Percentiles rank a stretch among this genome's conserved stretches.
phyloP scores from a whole-genome alignment of 2,113 vertebrate genomes.

The Clinocottus analis region DNA sequence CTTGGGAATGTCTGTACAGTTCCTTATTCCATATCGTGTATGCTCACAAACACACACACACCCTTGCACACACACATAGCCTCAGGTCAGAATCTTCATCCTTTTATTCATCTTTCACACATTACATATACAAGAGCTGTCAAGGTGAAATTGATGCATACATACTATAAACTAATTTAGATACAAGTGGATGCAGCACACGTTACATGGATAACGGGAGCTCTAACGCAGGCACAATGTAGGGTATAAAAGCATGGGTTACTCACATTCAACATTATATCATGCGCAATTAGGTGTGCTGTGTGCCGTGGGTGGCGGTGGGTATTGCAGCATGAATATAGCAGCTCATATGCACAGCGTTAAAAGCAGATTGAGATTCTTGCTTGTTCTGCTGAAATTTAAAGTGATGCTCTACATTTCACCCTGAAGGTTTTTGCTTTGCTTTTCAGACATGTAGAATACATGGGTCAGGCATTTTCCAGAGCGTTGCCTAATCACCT shows the following conservation, averaged over 20 bases:
- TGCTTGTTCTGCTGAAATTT: conserved; percentile 31
- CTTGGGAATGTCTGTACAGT: neutral
- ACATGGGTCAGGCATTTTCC: neutral
- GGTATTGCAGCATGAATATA: conserved; percentile 1
- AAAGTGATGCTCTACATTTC: neutral
- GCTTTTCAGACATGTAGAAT: conserved; percentile 6
- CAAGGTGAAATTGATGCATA: neutral
- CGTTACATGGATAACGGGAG: conserved; percentile 6
- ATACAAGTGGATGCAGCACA: neutral
- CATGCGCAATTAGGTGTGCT: neutral
- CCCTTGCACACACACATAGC: neutral
- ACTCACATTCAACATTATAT: conserved; percentile 22
- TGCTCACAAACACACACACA: neutral
- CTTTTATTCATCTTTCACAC: conserved; percentile 13
- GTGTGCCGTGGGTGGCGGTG: neutral
- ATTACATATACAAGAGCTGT: conserved; percentile 10
- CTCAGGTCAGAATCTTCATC: conserved; percentile 37
- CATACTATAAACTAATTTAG: conserved; percentile 1
- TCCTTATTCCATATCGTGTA: neutral
- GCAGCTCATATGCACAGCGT: neutral
- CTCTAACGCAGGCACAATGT: neutral
- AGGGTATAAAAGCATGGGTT: conserved; percentile 1
- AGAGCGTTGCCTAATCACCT: conserved; percentile 8
- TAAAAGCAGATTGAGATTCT: conserved; percentile 13
- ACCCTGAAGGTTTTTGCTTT: conserved; percentile 22